These are phyloP conservation scores for Drosophila littoralis DNA, from an alignment of 1,140 invertebrate species.

Conservation along the genomic window DNA sequence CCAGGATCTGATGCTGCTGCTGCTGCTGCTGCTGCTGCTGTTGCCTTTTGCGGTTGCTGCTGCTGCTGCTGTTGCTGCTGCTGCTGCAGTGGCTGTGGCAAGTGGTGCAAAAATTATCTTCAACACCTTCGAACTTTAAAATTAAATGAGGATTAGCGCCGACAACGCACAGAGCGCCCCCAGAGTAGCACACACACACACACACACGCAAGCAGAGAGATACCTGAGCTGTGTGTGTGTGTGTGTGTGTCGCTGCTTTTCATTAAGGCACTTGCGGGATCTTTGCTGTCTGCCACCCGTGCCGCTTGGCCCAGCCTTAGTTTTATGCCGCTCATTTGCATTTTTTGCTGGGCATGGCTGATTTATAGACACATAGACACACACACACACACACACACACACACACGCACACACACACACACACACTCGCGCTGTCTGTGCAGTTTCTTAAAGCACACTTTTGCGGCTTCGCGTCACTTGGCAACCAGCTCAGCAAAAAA, in stretches of 20 bases:
- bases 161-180: constrained; percentile 63
- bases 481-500: constrained; percentile 43
- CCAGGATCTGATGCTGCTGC: constrained; percentile 6
- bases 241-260: constrained; percentile 63
- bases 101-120: constrained; percentile 83
- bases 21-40: constrained; percentile 20
- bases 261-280: constrained; percentile 75
- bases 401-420: not conserved
- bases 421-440: not conserved
- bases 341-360: constrained; percentile 58
- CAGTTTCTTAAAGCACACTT: constrained; percentile 41
- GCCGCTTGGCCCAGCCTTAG: constrained; percentile 18
- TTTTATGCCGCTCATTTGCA: constrained; percentile 76
- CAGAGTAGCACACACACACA: constrained; percentile 1
- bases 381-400: constrained; percentile 13
- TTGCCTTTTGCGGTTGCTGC: constrained; percentile 52
- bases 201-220: too few species aligned
- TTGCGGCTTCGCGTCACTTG: constrained; percentile 29
- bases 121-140: constrained; percentile 84
- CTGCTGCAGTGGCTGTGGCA: constrained; percentile 24
- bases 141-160: constrained; percentile 84
- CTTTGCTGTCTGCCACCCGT: constrained; percentile 66
- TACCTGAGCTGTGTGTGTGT: constrained; percentile 1
- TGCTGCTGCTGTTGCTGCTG: not conserved
- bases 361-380: constrained; percentile 58